phyloP scores from a whole-genome alignment of 2,888 invertebrate species.

The Clostera curtula region DNA sequence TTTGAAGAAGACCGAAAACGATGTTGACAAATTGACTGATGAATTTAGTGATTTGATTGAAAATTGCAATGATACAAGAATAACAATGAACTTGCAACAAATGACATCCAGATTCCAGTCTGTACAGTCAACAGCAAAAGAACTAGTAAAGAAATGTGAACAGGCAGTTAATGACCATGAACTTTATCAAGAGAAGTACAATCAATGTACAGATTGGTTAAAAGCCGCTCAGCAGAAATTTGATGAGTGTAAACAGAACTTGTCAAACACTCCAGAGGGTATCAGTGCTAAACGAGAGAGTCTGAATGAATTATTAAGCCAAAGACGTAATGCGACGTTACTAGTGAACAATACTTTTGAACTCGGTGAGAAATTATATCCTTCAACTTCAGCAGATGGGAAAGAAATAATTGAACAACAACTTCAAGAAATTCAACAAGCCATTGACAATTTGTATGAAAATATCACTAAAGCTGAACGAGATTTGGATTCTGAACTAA shows the following conservation, averaged over 20 bases:
- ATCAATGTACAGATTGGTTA: constrained; percentile 88
- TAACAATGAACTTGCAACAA: constrained; percentile 91
- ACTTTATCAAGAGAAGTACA: constrained; percentile 86
- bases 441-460: constrained; percentile 87
- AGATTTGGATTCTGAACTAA: constrained; percentile 87
- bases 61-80: constrained; percentile 88
- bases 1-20: constrained; percentile 88
- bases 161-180: constrained; percentile 89
- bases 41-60: constrained; percentile 90
- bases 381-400: constrained; percentile 90
- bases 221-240: constrained; percentile 83
- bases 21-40: constrained; percentile 90
- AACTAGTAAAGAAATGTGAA: constrained; percentile 93
- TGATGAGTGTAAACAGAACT: constrained; percentile 78
- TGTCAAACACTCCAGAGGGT: constrained; percentile 79
- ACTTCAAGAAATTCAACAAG: constrained; percentile 87
- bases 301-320: constrained; percentile 82
- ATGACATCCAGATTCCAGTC: constrained; percentile 93
- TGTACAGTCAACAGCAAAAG: constrained; percentile 90
- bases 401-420: constrained; percentile 89
- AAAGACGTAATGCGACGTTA: constrained; percentile 83
- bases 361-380: constrained; percentile 89
- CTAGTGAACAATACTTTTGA: constrained; percentile 90
- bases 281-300: constrained; percentile 80
- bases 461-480: constrained; percentile 85